Percentiles rank a stretch among this genome's conserved stretches.
phyloP scores from a whole-genome alignment of 2,797 vertebrate genomes.

The Urosaurus nigricauda region DNA sequence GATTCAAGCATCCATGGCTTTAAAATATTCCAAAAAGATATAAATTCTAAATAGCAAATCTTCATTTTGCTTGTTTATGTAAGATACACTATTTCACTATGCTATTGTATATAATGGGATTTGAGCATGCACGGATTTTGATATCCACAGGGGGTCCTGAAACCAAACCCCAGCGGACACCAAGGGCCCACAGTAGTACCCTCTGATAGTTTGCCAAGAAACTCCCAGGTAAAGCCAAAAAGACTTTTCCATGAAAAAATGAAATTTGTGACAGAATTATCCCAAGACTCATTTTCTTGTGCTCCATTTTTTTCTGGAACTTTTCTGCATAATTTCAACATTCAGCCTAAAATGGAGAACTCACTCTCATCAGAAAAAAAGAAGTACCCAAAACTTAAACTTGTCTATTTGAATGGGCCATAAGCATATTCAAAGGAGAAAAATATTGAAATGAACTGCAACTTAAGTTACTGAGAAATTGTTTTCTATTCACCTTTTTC shows the following conservation, averaged over 20 bases:
- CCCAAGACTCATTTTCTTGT: neutral
- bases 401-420: constrained; percentile 67
- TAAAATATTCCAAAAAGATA: no score
- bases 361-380: neutral
- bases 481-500: constrained; percentile 76
- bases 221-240: neutral
- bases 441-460: constrained; percentile 70
- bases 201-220: neutral
- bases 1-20: no score
- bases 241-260: constrained; percentile 5
- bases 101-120: no score
- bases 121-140: no score
- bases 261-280: neutral
- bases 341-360: no score
- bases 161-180: no score
- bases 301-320: neutral
- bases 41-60: no score
- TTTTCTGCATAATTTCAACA: neutral
- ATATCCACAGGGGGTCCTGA: no score
- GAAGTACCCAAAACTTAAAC: constrained; percentile 56
- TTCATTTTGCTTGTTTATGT: no score
- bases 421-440: constrained; percentile 40
- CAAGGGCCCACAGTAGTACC: no score
- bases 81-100: no score
- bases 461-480: constrained; percentile 62